phyloP scores from a whole-genome alignment of 2,797 vertebrate species.

The Distichodus sexfasciatus region DNA sequence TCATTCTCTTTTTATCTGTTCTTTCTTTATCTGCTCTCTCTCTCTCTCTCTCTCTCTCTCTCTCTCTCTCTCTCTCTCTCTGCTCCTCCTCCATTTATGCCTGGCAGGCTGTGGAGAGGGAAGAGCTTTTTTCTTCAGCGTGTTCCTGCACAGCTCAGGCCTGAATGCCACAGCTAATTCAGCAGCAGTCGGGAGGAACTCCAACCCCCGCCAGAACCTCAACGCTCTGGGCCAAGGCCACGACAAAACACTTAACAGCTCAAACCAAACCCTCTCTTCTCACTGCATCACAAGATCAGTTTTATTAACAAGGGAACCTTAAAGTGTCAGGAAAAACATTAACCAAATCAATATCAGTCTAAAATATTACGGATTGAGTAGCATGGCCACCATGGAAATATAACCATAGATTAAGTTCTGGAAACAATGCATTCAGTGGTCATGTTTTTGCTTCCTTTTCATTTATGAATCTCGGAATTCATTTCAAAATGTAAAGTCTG shows the following conservation, averaged over 20 bases:
- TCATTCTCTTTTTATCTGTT: not conserved
- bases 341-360: no score
- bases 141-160: not conserved
- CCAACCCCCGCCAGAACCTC: not conserved
- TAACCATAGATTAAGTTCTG: no score
- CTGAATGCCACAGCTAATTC: constrained; percentile 31
- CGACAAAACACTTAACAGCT: not conserved
- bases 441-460: no score
- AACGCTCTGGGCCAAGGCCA: not conserved
- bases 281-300: no score
- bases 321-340: not conserved
- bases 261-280: not conserved
- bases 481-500: no score
- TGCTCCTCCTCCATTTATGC: no score
- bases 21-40: not conserved
- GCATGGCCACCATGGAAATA: no score
- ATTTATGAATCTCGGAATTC: no score
- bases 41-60: not conserved
- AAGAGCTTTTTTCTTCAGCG: not conserved
- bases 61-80: not conserved
- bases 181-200: not conserved
- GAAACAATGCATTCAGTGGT: no score
- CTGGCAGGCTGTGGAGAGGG: no score
- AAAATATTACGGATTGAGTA: no score
- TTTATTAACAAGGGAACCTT: not conserved